Conservation (phyloP, 2,113 vertebrate genomes). For the Pedionomus torquatus region DNA sequence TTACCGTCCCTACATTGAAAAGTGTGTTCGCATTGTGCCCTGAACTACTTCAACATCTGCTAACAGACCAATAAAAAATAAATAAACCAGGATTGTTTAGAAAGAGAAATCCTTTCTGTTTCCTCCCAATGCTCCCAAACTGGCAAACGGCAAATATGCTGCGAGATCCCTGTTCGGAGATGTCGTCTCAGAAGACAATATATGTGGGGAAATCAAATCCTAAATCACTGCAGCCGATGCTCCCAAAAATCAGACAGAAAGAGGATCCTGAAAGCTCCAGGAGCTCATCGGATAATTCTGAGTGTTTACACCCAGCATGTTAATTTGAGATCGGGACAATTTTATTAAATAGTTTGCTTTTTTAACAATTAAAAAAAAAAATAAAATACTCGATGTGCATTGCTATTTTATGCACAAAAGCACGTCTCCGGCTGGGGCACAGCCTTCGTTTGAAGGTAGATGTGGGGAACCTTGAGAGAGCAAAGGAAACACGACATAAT, state of each 20-base stretch:
- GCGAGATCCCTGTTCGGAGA: background rate
- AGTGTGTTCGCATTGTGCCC: conserved; percentile 54
- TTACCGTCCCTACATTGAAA: conserved; percentile 41
- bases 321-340: background rate
- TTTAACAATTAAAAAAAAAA: background rate
- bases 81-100: conserved; percentile 72
- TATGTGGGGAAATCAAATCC: background rate
- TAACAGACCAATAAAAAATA: conserved; percentile 73
- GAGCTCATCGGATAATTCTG: background rate
- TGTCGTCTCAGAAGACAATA: background rate
- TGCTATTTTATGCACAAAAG: background rate
- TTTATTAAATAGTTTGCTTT: background rate
- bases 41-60: conserved; percentile 73
- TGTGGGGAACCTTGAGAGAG: background rate
- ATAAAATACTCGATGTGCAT: background rate
- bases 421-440: background rate
- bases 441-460: too few relatives aligned
- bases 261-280: background rate
- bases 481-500: fast-evolving
- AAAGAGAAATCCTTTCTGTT: conserved; percentile 60
- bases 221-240: background rate
- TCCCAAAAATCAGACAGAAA: background rate
- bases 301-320: background rate
- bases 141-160: conserved; percentile 50
- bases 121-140: conserved; percentile 25